Conservation (phyloP, 2,797 vertebrate genomes). For the Avahi laniger region DNA sequence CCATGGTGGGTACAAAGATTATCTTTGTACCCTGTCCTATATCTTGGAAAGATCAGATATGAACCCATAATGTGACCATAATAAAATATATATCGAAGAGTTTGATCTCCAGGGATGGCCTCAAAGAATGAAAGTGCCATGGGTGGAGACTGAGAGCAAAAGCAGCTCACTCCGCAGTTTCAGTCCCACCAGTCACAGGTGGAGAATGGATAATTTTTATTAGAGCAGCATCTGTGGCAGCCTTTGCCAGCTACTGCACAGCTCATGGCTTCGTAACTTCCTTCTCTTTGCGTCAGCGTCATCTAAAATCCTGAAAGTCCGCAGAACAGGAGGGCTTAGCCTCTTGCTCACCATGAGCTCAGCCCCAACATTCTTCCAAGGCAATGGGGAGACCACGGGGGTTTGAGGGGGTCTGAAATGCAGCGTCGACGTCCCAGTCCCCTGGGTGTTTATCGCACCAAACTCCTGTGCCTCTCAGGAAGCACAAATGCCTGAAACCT, state of each 20-base stretch:
- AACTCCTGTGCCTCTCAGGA: background rate
- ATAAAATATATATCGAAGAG: background rate
- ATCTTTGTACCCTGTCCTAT: background rate
- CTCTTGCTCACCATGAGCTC: background rate
- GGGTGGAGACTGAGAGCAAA: too few relatives aligned
- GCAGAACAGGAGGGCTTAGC: background rate
- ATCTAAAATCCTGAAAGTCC: background rate
- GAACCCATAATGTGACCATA: background rate
- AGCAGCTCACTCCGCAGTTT: too few relatives aligned
- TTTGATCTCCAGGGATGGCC: background rate
- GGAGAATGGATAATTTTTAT: too few relatives aligned
- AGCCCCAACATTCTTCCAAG: background rate
- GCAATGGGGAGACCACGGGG: background rate
- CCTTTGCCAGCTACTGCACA: background rate
- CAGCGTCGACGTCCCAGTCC: accelerated
- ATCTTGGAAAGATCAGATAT: background rate
- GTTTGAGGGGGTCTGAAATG: background rate
- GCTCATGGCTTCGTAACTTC: accelerated
- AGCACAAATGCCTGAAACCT: background rate
- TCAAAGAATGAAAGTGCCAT: background rate
- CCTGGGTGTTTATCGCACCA: background rate
- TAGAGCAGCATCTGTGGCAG: background rate
- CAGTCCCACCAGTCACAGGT: accelerated
- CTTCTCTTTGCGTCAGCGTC: too few relatives aligned
- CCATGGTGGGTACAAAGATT: background rate